Base-by-base conservation (phyloP, 1,140 invertebrate species). In the Metopolophium dirhodum region DNA sequence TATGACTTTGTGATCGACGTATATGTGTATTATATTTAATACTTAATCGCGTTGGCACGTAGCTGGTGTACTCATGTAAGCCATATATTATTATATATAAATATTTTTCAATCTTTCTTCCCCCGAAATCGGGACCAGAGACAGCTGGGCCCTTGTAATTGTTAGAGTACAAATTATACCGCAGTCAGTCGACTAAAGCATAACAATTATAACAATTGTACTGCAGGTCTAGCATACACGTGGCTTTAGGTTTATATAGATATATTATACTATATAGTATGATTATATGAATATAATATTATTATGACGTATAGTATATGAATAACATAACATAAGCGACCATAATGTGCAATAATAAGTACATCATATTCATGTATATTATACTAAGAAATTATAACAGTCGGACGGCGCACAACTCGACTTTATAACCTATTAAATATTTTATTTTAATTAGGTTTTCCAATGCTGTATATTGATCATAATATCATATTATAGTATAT, bases 391-490 rank as follows among this genome's bases (percentile, higher is more conserved):
- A 77, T n/a, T 7, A 68, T 30, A 68, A 77, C 4, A 14, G n/a
- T 68, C n/a, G 4, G n/a, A 77, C 61, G 4, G n/a, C 30, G 6
- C 61, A 77, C 14, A 35, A 77, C 61, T 77, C n/a, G 61, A 77
- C 61, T 18, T 77, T 77, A 77, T 77, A 77, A 77, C 61, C 61
- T 77, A 77, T 77, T 77, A 77, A 77, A 20, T 77, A n/a, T 77
- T 77, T 77, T n/a, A 77, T 35, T 77, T n/a, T 77, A n/a, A 77
- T 77, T 77, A 77, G 14, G 30, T 61, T 61, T 61, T 11, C 57
- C 26, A 77, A 35, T n/a, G 30, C n/a, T 68, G 18, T n/a, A 77
- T 77, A 77, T 77, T 77, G 14, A 77, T 18, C n/a, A 18, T 77
- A 18, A 18, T 77, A 18, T n/a, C 4, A 68, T 57, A 57, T 30